Conservation (phyloP, 1,140 invertebrate genomes). For the Stegodyphus mimosarum region DNA sequence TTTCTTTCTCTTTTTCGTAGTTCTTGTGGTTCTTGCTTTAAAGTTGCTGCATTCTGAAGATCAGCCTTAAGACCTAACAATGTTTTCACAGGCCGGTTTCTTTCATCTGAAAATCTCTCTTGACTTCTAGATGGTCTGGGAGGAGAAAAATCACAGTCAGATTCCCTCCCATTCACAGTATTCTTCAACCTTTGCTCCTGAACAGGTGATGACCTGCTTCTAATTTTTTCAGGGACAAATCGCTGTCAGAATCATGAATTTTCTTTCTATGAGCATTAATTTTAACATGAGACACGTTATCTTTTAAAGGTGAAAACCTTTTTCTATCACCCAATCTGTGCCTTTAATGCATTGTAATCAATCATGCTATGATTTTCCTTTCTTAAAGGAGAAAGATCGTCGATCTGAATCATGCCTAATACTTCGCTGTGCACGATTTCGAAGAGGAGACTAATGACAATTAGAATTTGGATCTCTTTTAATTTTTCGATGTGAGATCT, state of each 20-base stretch:
- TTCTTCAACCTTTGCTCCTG: background rate
- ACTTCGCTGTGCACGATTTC: constrained; percentile 1
- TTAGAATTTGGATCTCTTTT: constrained; percentile 38
- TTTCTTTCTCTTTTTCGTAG: too few species aligned
- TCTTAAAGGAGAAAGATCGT: constrained; percentile 57
- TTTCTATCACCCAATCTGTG: too few species aligned
- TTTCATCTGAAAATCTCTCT: too few species aligned
- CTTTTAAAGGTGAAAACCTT: too few species aligned
- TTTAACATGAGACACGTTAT: too few species aligned
- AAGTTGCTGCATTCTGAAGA: too few species aligned
- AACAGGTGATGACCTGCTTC: background rate
- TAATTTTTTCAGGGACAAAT: constrained; percentile 64
- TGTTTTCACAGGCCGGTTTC: too few species aligned
- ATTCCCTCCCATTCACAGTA: background rate
- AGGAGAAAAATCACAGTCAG: constrained; percentile 33
- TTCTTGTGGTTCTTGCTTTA: too few species aligned
- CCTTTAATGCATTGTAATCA: too few species aligned
- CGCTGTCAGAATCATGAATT: constrained; percentile 56
- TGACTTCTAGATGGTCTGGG: background rate
- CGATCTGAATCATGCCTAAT: constrained; percentile 60
- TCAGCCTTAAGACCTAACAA: too few species aligned
- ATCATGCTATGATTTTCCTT: background rate
- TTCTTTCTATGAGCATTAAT: background rate
- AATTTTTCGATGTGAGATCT: constrained; percentile 1
- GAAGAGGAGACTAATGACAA: constrained; percentile 64